Evolutionary conservation across 1,140 invertebrate genomes (phyloP).

Genomic region (Ceratina japonica): DNA sequence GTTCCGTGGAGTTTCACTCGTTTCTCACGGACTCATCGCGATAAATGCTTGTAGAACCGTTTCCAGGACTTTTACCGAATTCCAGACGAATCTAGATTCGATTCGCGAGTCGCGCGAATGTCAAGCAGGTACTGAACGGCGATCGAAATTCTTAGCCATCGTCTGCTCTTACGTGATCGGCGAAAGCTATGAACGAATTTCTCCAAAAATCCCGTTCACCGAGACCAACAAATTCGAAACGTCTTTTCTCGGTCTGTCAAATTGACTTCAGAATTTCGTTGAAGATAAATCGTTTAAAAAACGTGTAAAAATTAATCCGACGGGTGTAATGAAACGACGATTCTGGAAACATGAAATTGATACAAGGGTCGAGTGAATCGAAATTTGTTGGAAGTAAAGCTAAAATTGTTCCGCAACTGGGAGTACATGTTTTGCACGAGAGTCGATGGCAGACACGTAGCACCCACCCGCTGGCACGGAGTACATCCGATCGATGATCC

Average conservation of each 20-base stretch:
- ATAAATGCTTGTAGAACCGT: not conserved
- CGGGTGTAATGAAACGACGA: no score
- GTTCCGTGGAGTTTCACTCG: not conserved
- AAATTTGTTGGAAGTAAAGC: no score
- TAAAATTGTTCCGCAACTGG: not conserved
- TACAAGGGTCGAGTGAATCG: no score
- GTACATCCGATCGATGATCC: conserved; percentile 58
- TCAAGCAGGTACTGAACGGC: not conserved
- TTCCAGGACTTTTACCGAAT: no score
- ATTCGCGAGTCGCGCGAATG: not conserved
- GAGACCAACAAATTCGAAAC: no score
- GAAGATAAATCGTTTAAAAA: no score
- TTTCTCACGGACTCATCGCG: not conserved
- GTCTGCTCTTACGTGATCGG: conserved; percentile 20
- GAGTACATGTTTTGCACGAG: conserved; percentile 23
- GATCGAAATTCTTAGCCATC: conserved; percentile 10
- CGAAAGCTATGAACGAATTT: conserved; percentile 8
- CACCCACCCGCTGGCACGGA: conserved; percentile 54
- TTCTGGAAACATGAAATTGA: no score
- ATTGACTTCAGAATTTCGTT: not conserved
- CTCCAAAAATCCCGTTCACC: not conserved
- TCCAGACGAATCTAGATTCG: no score
- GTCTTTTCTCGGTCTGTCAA: no score
- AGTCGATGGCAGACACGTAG: conserved; percentile 27
- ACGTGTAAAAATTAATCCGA: no score